Evolutionary conservation across 2,113 vertebrate genomes (phyloP).

Genomic region (Shinisaurus crocodilurus): DNA sequence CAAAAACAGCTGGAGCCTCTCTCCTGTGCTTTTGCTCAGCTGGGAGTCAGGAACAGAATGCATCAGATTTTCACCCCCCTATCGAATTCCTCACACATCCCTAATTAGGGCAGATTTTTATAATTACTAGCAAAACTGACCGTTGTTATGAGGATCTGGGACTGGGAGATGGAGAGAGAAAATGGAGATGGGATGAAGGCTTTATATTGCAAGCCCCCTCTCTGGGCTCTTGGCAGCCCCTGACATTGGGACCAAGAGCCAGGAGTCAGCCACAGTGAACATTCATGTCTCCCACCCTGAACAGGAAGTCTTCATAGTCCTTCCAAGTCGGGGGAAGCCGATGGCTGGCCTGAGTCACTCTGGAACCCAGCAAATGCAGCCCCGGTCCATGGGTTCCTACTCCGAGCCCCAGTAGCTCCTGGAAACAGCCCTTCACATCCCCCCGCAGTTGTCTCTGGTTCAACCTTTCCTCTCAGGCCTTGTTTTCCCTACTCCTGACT

Average conservation of each 20-base stretch:
- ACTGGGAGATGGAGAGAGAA: not conserved
- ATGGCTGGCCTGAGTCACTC: not conserved
- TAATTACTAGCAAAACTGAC: not conserved
- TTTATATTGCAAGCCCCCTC: not conserved
- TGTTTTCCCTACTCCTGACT: too few species aligned
- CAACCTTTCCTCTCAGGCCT: too few species aligned
- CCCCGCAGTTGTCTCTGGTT: too few species aligned
- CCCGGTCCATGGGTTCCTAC: too few species aligned
- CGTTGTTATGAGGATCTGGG: not conserved
- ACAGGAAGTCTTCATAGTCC: not conserved
- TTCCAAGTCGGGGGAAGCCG: not conserved
- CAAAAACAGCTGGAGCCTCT: too few species aligned
- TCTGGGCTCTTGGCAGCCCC: not conserved
- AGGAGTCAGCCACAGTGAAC: not conserved
- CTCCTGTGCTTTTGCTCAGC: too few species aligned
- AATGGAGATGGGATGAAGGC: not conserved
- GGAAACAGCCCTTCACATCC: too few species aligned
- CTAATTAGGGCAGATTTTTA: too few species aligned
- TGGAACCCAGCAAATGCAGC: not conserved
- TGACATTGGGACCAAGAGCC: not conserved
- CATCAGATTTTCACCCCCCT: too few species aligned
- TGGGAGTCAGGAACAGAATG: too few species aligned
- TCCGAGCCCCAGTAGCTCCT: too few species aligned
- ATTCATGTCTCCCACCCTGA: not conserved
- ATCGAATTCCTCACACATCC: too few species aligned